Conservation (phyloP, 2,888 invertebrate species). For the Acanthacorydalis orientalis region DNA sequence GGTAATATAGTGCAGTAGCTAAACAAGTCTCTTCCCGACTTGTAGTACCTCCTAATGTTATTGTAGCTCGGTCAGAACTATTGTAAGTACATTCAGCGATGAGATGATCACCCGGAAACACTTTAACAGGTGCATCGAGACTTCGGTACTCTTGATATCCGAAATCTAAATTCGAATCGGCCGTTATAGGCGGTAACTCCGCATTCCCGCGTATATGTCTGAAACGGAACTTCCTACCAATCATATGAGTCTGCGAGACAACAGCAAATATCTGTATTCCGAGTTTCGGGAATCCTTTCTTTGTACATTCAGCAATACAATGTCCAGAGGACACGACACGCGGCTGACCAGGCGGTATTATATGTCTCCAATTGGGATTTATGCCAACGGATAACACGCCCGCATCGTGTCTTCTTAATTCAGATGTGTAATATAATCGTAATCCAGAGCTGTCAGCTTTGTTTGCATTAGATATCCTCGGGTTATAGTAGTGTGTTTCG, state of each 20-base stretch:
- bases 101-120: conserved; percentile 49
- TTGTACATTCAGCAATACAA: conserved; percentile 50
- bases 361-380: conserved; percentile 54
- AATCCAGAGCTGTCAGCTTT: conserved; percentile 45
- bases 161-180: conserved; percentile 50
- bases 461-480: conserved; percentile 22
- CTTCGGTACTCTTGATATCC: conserved; percentile 53
- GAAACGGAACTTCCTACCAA: conserved; percentile 44
- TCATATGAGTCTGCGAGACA: conserved; percentile 50
- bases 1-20: conserved; percentile 50
- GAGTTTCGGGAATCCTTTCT: conserved; percentile 40
- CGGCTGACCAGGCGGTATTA: conserved; percentile 52
- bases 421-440: conserved; percentile 47
- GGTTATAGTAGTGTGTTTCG: conserved; percentile 56
- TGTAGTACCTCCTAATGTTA: conserved; percentile 49
- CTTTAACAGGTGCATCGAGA: conserved; percentile 38
- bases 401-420: conserved; percentile 46
- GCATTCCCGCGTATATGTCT: conserved; percentile 42
- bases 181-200: conserved; percentile 46
- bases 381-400: conserved; percentile 49
- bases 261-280: conserved; percentile 53
- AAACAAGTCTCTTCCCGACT: conserved; percentile 53
- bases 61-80: conserved; percentile 44
- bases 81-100: conserved; percentile 56
- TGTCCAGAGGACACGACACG: conserved; percentile 51